Percentiles rank a stretch among this genome's conserved stretches.
Conservation (phyloP, 1,140 invertebrate genomes). For the Drosophila ambigua region DNA sequence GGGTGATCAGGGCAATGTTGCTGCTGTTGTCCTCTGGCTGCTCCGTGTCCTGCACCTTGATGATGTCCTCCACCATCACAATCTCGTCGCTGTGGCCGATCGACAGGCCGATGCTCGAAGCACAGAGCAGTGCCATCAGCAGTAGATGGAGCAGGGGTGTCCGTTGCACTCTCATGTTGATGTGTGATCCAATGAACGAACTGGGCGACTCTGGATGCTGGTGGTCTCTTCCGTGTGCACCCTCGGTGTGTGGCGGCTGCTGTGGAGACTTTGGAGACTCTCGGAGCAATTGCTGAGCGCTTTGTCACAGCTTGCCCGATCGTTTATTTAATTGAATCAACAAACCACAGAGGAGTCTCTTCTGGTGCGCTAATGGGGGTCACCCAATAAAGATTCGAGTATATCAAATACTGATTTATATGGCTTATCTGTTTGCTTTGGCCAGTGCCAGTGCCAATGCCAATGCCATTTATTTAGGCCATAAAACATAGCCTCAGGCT, state of each 20-base stretch:
- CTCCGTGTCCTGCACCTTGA: constrained; percentile 10
- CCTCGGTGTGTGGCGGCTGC: not conserved
- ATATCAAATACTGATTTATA: constrained; percentile 49
- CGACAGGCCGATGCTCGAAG: not conserved
- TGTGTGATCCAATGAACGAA: constrained; percentile 26
- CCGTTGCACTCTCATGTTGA: constrained; percentile 8
- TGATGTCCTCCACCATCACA: constrained; percentile 30
- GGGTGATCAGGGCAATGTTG: constrained; percentile 48
- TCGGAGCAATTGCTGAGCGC: constrained; percentile 6
- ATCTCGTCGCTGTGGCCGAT: constrained; percentile 33
- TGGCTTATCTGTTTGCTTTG: constrained; percentile 34
- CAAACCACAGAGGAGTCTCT: not conserved
- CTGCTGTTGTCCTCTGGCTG: constrained; percentile 4
- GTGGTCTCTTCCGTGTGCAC: not conserved
- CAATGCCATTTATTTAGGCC: constrained; percentile 42
- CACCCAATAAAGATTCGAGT: constrained; percentile 15
- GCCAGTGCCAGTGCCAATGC: not conserved
- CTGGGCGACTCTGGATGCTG: constrained; percentile 20
- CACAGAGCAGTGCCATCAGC: constrained; percentile 1
- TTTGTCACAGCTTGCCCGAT: constrained; percentile 2
- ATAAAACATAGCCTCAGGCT: constrained; percentile 42
- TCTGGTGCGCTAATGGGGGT: not conserved
- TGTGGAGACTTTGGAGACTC: constrained; percentile 48
- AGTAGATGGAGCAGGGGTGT: constrained; percentile 13
- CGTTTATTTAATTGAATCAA: constrained; percentile 75